phyloP scores from a whole-genome alignment of 2,113 vertebrate genomes.

The Morone saxatilis region DNA sequence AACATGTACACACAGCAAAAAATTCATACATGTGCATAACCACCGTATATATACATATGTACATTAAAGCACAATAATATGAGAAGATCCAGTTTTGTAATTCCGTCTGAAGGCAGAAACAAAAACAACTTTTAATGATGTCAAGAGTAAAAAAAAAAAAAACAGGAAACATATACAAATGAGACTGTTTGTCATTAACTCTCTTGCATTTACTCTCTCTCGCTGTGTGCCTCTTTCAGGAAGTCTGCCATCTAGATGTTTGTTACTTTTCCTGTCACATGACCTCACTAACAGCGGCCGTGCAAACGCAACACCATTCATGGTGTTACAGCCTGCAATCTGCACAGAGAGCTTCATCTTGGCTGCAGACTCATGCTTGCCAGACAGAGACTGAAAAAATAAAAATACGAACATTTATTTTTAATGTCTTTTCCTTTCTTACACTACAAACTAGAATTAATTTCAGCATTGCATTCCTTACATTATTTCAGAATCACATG shows the following conservation, averaged over 20 bases:
- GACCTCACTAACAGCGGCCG: constrained; percentile 16
- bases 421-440: neutral
- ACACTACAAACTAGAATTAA: no score
- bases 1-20: neutral
- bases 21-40: neutral
- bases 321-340: neutral
- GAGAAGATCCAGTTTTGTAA: neutral
- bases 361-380: neutral
- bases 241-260: constrained; percentile 41
- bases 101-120: neutral
- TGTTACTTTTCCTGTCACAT: constrained; percentile 61
- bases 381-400: neutral
- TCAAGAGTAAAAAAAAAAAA: neutral
- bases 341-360: neutral
- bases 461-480: no score
- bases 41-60: neutral
- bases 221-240: constrained; percentile 34
- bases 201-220: neutral
- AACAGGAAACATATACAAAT: neutral
- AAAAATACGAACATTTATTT: neutral
- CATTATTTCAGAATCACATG: no score
- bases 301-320: constrained; percentile 24
- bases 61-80: neutral
- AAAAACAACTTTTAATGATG: neutral
- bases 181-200: neutral